Percentiles rank a stretch among this genome's conserved stretches.
Evolutionary conservation across 2,797 vertebrate species (phyloP).

Genomic region (Galago senegalensis): DNA sequence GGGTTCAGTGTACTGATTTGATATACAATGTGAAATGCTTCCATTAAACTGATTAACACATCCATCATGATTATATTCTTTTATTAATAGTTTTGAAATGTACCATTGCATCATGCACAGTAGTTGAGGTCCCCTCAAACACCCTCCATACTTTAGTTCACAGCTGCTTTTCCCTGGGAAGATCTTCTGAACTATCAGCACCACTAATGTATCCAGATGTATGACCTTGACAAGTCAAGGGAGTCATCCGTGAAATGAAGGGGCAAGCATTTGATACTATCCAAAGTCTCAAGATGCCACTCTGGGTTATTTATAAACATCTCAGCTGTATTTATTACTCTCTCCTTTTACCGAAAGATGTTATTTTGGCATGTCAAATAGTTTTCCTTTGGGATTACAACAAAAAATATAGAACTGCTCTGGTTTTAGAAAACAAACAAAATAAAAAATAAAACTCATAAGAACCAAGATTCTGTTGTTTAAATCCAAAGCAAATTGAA

Average conservation of each 20-base stretch:
- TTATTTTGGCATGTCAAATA: conserved; percentile 39
- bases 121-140: too few relatives aligned
- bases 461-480: not conserved
- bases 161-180: not conserved
- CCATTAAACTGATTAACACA: too few relatives aligned
- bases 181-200: not conserved
- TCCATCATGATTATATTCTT: too few relatives aligned
- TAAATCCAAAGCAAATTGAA: conserved; percentile 41
- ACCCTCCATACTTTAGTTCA: conserved; percentile 4
- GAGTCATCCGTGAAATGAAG: conserved; percentile 23
- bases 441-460: not conserved
- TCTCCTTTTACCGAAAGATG: not conserved
- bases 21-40: too few relatives aligned
- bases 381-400: conserved; percentile 38
- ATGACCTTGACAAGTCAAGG: not conserved
- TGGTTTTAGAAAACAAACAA: conserved; percentile 59
- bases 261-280: not conserved
- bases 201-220: not conserved
- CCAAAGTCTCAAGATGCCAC: not conserved
- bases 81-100: too few relatives aligned
- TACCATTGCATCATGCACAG: too few relatives aligned
- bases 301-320: not conserved
- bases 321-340: not conserved
- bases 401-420: not conserved
- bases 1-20: too few relatives aligned